Percentiles rank a stretch among this genome's conserved stretches.
phyloP scores from a whole-genome alignment of 2,888 invertebrate genomes.

The Cephus nigrinus region DNA sequence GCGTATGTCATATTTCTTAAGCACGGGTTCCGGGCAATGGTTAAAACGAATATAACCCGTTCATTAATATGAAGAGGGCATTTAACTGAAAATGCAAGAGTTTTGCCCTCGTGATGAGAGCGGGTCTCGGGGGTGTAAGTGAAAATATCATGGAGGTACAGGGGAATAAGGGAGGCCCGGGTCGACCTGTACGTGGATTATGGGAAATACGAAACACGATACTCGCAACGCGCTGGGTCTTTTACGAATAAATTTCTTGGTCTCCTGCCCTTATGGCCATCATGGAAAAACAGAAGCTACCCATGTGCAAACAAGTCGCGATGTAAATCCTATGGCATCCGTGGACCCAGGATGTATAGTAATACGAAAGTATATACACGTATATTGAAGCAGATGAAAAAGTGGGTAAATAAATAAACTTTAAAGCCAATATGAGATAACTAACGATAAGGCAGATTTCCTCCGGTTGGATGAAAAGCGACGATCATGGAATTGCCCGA shows the following conservation, averaged over 20 bases:
- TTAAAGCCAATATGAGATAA: background rate
- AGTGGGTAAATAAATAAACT: background rate
- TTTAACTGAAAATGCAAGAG: conserved; percentile 43
- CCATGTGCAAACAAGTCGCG: background rate
- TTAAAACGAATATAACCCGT: conserved; percentile 41
- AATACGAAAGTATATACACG: background rate
- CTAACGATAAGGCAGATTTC: background rate
- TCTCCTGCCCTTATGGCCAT: background rate
- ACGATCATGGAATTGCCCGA: background rate
- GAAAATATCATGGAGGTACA: background rate
- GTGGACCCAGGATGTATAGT: background rate
- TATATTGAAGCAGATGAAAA: background rate
- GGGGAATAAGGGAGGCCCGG: background rate
- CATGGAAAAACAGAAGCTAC: background rate
- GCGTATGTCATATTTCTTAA: background rate
- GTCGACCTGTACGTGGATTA: background rate
- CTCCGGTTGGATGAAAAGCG: background rate
- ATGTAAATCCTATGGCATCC: background rate
- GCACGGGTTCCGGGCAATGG: background rate
- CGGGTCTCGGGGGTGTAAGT: background rate
- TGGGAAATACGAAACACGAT: background rate
- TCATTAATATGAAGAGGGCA: conserved; percentile 45
- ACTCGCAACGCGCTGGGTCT: background rate
- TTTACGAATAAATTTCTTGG: background rate
- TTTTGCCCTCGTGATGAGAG: background rate